A percentile compares a stretch with the other conserved stretches of the same genome.
phyloP scores from a whole-genome alignment of 37 sponge, comb jelly and placozoan genomes.

The Spongilla lacustris region DNA sequence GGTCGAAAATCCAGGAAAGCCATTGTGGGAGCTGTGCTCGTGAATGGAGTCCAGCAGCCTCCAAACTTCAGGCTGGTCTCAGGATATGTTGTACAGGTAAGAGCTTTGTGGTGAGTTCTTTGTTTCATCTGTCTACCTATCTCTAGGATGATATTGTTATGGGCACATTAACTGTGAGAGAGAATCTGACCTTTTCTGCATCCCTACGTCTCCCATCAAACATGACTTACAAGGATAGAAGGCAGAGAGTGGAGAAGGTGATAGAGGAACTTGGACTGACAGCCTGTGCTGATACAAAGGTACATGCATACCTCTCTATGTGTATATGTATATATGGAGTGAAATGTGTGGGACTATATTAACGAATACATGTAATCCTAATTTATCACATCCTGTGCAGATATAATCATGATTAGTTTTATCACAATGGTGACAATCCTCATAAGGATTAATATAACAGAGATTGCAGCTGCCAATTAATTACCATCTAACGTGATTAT shows the following conservation, averaged over 20 bases:
- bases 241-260: conserved; percentile 70
- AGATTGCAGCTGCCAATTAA: too few species aligned
- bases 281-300: conserved; percentile 47
- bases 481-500: too few species aligned
- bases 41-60: conserved; percentile 61
- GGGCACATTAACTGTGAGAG: conserved; percentile 84
- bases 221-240: conserved; percentile 37
- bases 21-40: conserved; percentile 40
- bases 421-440: too few species aligned
- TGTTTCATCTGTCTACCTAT: neutral
- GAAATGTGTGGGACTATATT: neutral
- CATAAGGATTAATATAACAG: too few species aligned
- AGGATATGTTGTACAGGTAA: conserved; percentile 74
- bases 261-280: conserved; percentile 76
- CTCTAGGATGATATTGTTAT: conserved; percentile 83
- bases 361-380: neutral
- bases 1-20: conserved; percentile 41
- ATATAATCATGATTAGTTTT: too few species aligned
- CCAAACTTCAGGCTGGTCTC: conserved; percentile 59
- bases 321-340: neutral
- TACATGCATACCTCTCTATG: neutral
- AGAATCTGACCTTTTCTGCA: conserved; percentile 86
- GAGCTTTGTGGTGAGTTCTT: neutral
- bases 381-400: too few species aligned
- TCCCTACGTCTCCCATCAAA: conserved; percentile 68